Percentiles rank a stretch among this genome's conserved stretches.
These are phyloP conservation scores for Rhagonycha lutea DNA, from an alignment of 2,888 invertebrate genomes.

Conservation along the genomic window DNA sequence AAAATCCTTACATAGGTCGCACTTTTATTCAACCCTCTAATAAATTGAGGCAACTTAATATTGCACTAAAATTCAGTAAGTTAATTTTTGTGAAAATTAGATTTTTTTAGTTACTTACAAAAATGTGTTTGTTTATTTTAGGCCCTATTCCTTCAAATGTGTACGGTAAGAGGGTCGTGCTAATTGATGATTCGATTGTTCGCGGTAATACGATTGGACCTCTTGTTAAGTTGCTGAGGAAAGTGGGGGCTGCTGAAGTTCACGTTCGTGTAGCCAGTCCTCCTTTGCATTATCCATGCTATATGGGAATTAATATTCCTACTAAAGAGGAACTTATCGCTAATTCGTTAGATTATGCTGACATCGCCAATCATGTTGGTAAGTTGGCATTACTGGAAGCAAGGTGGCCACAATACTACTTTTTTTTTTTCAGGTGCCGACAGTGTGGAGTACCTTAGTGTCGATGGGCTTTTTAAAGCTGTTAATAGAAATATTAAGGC, in stretches of 20 bases:
- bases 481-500: conserved; percentile 79
- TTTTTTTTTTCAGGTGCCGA: conserved; percentile 72
- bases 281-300: conserved; percentile 91
- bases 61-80: conserved; percentile 89
- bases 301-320: conserved; percentile 99
- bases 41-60: conserved; percentile 85
- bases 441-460: conserved; percentile 89
- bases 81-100: conserved; percentile 10
- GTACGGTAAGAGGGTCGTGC: conserved; percentile 81
- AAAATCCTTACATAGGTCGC: conserved; percentile 94
- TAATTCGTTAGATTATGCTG: conserved; percentile 76
- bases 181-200: conserved; percentile 98
- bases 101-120: neutral
- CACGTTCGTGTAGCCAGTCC: conserved; percentile 97
- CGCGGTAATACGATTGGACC: conserved; percentile 96
- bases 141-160: conserved; percentile 90
- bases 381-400: conserved; percentile 46
- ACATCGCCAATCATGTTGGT: conserved; percentile 88
- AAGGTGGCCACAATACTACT: conserved; percentile 69
- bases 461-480: conserved; percentile 88
- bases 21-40: conserved; percentile 98
- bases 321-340: conserved; percentile 95
- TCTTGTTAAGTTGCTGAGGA: conserved; percentile 87
- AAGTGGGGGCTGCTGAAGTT: conserved; percentile 94
- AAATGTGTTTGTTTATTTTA: conserved; percentile 31